Evolutionary conservation across 2,888 invertebrate genomes (phyloP).

Genomic region (Hydropsyche betteni): DNA sequence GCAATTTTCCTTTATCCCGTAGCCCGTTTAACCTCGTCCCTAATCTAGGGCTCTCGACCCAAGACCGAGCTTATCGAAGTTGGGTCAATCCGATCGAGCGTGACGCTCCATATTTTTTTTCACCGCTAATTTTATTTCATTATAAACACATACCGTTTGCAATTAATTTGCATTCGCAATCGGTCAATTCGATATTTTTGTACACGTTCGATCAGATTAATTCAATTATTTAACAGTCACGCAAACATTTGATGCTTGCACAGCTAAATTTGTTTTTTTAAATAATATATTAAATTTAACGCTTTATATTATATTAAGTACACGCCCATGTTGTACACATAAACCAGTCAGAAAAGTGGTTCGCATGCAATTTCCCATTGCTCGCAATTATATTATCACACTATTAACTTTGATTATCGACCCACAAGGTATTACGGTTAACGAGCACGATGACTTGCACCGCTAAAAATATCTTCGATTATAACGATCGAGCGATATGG

Average conservation of each 20-base stretch:
- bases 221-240: too few relatives aligned
- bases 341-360: not conserved
- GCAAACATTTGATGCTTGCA: too few relatives aligned
- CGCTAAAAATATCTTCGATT: constrained; percentile 19
- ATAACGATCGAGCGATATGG: not conserved
- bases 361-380: not conserved
- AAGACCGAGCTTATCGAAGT: not conserved
- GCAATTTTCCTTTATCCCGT: constrained; percentile 7
- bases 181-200: too few relatives aligned
- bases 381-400: not conserved
- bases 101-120: too few relatives aligned
- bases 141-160: too few relatives aligned
- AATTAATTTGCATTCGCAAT: too few relatives aligned
- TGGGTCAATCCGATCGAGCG: too few relatives aligned
- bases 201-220: too few relatives aligned
- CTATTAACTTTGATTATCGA: constrained; percentile 25
- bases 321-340: not conserved
- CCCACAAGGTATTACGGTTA: not conserved
- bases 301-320: not conserved
- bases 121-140: too few relatives aligned
- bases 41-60: too few relatives aligned
- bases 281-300: not conserved
- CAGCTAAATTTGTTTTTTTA: too few relatives aligned
- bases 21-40: not conserved
- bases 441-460: constrained; percentile 17